Evolutionary conservation across 2,797 vertebrate species (phyloP).

Genomic region (Anguilla obscura): DNA sequence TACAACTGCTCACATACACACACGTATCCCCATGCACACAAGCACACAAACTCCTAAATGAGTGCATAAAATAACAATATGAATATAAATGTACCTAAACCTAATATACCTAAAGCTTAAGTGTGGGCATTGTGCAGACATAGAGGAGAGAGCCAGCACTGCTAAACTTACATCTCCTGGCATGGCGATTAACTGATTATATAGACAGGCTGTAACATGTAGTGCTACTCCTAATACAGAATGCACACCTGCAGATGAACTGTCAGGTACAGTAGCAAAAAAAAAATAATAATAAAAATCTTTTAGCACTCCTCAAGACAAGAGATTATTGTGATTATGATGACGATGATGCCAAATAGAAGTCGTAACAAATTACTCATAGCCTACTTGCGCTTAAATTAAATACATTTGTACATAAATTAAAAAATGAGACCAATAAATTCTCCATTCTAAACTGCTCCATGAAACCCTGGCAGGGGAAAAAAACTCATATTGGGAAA

Average conservation of each 20-base stretch:
- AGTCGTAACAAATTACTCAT: neutral
- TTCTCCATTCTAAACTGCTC: neutral
- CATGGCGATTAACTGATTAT: slow-evolving; percentile 48
- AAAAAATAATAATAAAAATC: neutral
- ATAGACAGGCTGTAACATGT: slow-evolving; percentile 33
- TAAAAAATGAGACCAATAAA: no score
- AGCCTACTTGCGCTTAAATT: neutral
- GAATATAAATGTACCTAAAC: neutral
- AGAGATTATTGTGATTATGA: neutral
- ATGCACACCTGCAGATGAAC: neutral
- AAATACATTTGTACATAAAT: no score
- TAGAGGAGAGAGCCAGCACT: neutral
- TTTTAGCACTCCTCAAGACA: neutral
- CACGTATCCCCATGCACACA: no score
- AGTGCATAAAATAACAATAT: neutral
- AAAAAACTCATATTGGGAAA: neutral
- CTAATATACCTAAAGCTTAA: neutral
- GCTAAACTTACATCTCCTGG: slow-evolving; percentile 28
- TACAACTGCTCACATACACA: no score
- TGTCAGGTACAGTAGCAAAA: neutral
- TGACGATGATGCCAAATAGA: neutral
- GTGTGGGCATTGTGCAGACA: neutral
- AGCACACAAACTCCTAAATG: no score
- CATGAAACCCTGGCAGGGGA: neutral
- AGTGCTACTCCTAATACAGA: neutral